Evolutionary conservation across 2,797 vertebrate species (phyloP), one percentile per base, ranked within the genome.

Genomic region (Clarias fuscus): DNA sequence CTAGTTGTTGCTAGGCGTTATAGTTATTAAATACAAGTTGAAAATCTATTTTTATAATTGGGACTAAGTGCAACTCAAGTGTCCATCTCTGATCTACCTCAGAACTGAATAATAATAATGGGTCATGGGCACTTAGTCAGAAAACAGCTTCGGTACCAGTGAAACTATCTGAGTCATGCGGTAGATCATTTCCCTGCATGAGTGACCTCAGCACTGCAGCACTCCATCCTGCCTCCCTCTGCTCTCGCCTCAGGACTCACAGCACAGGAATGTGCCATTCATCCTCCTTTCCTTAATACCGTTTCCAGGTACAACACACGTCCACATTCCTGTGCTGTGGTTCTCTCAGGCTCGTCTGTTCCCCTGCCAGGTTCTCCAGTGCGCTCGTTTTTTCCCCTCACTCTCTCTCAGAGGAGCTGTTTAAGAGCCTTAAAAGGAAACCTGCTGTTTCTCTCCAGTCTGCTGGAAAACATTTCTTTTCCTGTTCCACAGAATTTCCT

Each of bases 401-500:
- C 84, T 84, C 15, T 30, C 83, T 86, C 82, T 85, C 72, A 67
- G 56, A 83, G 82, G 85, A 85, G 88, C 79, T 81, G 82, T 82
- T 68, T 68, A 61, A 88, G 83, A 65, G 85, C 93, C 91, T 90
- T 93, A 93, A 93, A 93, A 93, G 93, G 93, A 88, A 91, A 90
- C 86, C 48, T 56, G 75, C 67, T 59, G 64, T 87, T 87, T 88
- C 83, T 90, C 75, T 78, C 11, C 71, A 62, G 73, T 90, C 64
- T 68, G 33, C 62, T 59, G 68, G 62, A 81, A 83, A 88, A 58
- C 14, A 43, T 65, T 89, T 86, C 61, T 83, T 89, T 91, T 91
- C 90, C 90, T 88, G 90, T 91, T 86, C 90, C 85, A 89, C 92
- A 92, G 86, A 87, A 85, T 87, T 86, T 86, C 56, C 30, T 24